Evolutionary conservation across 2,888 invertebrate genomes (phyloP).

Genomic region (Plagodis dolabraria): DNA sequence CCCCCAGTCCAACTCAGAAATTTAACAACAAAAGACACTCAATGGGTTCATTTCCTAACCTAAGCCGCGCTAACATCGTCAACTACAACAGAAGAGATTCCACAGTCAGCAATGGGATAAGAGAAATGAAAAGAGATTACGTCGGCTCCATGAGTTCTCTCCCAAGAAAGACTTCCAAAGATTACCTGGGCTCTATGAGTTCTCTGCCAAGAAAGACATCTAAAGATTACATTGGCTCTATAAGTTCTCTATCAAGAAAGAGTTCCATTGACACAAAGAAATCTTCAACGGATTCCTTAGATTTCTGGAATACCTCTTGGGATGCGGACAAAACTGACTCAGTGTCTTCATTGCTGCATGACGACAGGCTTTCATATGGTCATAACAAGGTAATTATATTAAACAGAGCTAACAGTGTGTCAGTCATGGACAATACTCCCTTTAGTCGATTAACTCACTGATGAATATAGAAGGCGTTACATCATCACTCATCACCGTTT

Average conservation of each 20-base stretch:
- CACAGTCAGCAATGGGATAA: slow-evolving; percentile 62
- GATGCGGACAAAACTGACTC: slow-evolving; percentile 87
- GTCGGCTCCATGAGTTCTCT: slow-evolving; percentile 53
- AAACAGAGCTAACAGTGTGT: slow-evolving; percentile 40
- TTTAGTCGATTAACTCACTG: slow-evolving; percentile 28
- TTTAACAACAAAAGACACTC: slow-evolving; percentile 70
- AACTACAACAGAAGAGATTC: slow-evolving; percentile 79
- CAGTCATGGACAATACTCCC: slow-evolving; percentile 28
- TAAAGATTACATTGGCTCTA: slow-evolving; percentile 55
- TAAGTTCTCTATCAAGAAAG: slow-evolving; percentile 76
- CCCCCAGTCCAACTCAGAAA: slow-evolving; percentile 75
- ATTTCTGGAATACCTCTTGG: slow-evolving; percentile 89
- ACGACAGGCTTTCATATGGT: slow-evolving; percentile 76
- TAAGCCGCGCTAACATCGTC: slow-evolving; percentile 67
- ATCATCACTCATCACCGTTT: slow-evolving; percentile 23
- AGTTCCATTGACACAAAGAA: slow-evolving; percentile 79
- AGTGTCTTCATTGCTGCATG: slow-evolving; percentile 84
- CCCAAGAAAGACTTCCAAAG: slow-evolving; percentile 70
- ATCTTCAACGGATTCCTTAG: slow-evolving; percentile 89
- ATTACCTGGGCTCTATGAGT: slow-evolving; percentile 47
- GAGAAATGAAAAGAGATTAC: slow-evolving; percentile 83
- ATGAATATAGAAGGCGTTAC: slow-evolving; percentile 19
- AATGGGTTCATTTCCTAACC: slow-evolving; percentile 76
- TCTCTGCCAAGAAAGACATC: slow-evolving; percentile 75
- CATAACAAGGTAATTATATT: slow-evolving; percentile 71